Conservation (phyloP, 2,797 vertebrate genomes). For the Triplophysa bombifrons region DNA sequence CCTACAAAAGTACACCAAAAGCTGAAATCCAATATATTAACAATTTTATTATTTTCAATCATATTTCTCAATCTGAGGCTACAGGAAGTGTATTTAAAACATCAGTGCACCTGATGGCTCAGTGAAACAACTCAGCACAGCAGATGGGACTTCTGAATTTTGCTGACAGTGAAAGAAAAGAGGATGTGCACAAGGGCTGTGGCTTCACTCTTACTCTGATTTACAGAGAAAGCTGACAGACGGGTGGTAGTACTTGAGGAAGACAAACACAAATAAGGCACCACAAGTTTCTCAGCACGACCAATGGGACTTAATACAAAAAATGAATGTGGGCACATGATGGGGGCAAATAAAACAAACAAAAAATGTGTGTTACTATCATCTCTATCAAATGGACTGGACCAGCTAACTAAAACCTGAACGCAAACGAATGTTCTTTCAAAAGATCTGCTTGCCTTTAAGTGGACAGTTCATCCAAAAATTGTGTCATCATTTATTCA, state of each 20-base stretch:
- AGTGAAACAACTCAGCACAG: slow-evolving; percentile 67
- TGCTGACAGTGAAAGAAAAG: slow-evolving; percentile 33
- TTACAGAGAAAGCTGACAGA: slow-evolving; percentile 39
- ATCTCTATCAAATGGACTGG: background rate
- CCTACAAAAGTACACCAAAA: slow-evolving; percentile 19
- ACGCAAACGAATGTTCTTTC: slow-evolving; percentile 11
- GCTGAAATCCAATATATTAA: slow-evolving; percentile 53
- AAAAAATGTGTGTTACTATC: too few relatives aligned
- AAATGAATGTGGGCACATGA: slow-evolving; percentile 1
- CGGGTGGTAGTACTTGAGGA: slow-evolving; percentile 48
- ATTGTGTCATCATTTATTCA: slow-evolving; percentile 6
- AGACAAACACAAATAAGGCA: slow-evolving; percentile 64
- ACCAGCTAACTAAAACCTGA: slow-evolving; percentile 4
- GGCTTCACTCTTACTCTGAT: slow-evolving; percentile 33
- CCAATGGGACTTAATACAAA: slow-evolving; percentile 41
- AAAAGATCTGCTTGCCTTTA: slow-evolving; percentile 35
- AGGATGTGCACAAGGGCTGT: slow-evolving; percentile 37
- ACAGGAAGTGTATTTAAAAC: slow-evolving; percentile 71
- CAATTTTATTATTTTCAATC: slow-evolving; percentile 73
- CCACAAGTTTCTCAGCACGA: slow-evolving; percentile 59
- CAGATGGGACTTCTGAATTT: slow-evolving; percentile 38
- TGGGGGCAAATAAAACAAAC: background rate
- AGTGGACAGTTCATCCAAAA: slow-evolving; percentile 22
- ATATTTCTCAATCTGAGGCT: slow-evolving; percentile 67
- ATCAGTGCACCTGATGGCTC: slow-evolving; percentile 90